Percentiles rank a stretch among this genome's conserved stretches.
Conservation (phyloP, 2,888 invertebrate species). For the Dioctria rufipes region DNA sequence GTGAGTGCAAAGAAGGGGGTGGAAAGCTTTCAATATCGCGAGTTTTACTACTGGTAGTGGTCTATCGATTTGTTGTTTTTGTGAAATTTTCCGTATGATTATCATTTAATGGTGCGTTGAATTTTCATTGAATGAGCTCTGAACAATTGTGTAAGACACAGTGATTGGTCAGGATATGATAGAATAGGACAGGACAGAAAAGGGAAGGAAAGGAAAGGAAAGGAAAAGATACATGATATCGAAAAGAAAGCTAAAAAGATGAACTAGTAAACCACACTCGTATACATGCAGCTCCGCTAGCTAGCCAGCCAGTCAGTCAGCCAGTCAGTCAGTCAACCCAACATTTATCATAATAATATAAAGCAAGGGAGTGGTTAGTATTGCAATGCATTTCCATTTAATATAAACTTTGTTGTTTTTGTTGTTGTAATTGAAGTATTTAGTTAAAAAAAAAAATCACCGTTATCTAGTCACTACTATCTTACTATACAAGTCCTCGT, state of each 20-base stretch:
- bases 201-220: background rate
- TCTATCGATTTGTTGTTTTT: constrained; percentile 58
- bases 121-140: constrained; percentile 11
- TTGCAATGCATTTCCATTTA: background rate
- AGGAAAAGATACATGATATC: background rate
- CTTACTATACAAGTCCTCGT: constrained; percentile 38
- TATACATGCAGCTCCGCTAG: background rate
- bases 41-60: constrained; percentile 49
- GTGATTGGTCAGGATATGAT: background rate
- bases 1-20: constrained; percentile 31
- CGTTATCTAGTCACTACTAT: constrained; percentile 44
- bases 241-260: background rate
- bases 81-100: constrained; percentile 55
- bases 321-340: background rate
- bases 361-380: constrained; percentile 48
- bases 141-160: constrained; percentile 18
- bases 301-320: background rate
- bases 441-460: no score
- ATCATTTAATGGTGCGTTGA: constrained; percentile 46
- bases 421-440: no score
- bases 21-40: constrained; percentile 50
- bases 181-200: background rate
- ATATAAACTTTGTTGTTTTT: background rate
- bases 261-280: no score
- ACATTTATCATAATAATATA: constrained; percentile 25